phyloP scores from a whole-genome alignment of 2,113 vertebrate species.

The Cranoglanis bouderius region DNA sequence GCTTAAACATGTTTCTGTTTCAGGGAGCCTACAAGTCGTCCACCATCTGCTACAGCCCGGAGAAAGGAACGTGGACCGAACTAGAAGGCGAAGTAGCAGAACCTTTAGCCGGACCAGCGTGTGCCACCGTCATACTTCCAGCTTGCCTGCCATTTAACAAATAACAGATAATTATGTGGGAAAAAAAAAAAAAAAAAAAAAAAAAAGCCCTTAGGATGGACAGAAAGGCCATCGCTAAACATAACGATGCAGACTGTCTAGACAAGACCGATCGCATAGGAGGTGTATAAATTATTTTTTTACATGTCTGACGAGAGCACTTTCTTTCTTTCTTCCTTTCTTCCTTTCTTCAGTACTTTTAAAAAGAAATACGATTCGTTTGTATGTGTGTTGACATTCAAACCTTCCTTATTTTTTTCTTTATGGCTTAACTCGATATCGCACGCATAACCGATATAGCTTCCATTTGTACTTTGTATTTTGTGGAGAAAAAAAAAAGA shows the following conservation, averaged over 20 bases:
- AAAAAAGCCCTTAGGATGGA: slow-evolving; percentile 63
- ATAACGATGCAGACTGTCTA: slow-evolving; percentile 57
- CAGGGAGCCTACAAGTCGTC: slow-evolving; percentile 99
- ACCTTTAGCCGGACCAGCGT: slow-evolving; percentile 93
- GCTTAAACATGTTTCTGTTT: slow-evolving; percentile 54
- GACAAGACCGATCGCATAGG: slow-evolving; percentile 58
- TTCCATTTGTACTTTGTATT: slow-evolving; percentile 74
- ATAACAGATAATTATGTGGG: slow-evolving; percentile 65
- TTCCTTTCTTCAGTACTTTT: slow-evolving; percentile 70
- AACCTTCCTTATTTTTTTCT: slow-evolving; percentile 49
- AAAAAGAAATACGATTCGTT: slow-evolving; percentile 57
- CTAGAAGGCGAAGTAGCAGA: slow-evolving; percentile 97
- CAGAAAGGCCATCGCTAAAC: slow-evolving; percentile 64
- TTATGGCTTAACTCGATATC: slow-evolving; percentile 72
- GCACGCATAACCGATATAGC: slow-evolving; percentile 72
- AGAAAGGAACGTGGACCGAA: slow-evolving; percentile 96
- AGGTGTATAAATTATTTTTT: slow-evolving; percentile 80
- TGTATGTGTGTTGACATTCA: slow-evolving; percentile 69
- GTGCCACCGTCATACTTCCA: slow-evolving; percentile 91
- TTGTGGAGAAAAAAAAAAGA: slow-evolving; percentile 59
- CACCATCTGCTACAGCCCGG: slow-evolving; percentile 98
- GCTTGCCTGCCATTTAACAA: slow-evolving; percentile 96
- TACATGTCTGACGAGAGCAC: slow-evolving; percentile 77
- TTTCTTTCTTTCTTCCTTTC: slow-evolving; percentile 70
- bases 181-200: slow-evolving; percentile 7